Percentiles rank a stretch among this genome's conserved stretches.
Evolutionary conservation across 1,140 invertebrate species (phyloP).

Genomic region (Polyergus mexicanus): DNA sequence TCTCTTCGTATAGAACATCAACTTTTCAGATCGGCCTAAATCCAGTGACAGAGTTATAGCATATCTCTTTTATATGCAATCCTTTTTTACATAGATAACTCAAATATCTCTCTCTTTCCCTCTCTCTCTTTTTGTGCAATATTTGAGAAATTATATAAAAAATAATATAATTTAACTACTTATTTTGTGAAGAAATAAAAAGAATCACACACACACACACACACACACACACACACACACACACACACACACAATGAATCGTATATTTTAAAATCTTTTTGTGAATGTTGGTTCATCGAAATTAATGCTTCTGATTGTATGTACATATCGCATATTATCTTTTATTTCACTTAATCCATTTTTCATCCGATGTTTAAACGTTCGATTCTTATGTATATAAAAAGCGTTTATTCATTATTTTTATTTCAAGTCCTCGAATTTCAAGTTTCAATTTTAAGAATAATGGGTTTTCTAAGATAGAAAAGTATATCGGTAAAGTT

Average conservation of each 20-base stretch:
- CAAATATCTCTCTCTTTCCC: not conserved
- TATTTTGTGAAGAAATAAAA: no score
- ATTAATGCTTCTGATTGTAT: no score
- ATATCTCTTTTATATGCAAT: constrained; percentile 25
- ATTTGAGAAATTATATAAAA: no score
- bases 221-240: no score
- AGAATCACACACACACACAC: no score
- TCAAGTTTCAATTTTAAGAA: not conserved
- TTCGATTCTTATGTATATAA: not conserved
- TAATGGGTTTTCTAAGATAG: not conserved
- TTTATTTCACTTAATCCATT: not conserved
- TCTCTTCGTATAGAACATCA: constrained; percentile 5
- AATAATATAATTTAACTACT: no score
- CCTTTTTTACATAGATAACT: not conserved
- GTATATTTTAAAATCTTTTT: no score
- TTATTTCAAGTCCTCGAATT: not conserved
- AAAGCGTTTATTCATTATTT: not conserved
- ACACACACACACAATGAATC: no score
- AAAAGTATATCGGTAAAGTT: no score
- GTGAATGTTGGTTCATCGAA: no score
- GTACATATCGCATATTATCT: not conserved
- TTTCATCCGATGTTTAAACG: not conserved
- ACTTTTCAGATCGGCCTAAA: constrained; percentile 39
- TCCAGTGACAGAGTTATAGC: not conserved
- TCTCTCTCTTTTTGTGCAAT: no score